Conservation (phyloP, 2,113 vertebrate genomes). For the Trematomus loennbergii region DNA sequence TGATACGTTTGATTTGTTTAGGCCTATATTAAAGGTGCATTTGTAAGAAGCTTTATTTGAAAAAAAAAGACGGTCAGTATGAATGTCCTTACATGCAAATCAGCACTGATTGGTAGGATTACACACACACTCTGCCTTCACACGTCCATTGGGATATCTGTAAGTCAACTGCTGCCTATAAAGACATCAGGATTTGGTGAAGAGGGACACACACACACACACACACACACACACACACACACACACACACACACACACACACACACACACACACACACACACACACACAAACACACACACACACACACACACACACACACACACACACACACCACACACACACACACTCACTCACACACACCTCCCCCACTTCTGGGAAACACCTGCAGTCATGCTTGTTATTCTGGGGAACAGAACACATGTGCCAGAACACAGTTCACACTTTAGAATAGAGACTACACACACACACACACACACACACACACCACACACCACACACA, state of each 20-base stretch:
- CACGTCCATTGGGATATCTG: neutral
- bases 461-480: constrained; percentile 6
- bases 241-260: too few relatives aligned
- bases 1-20: too few relatives aligned
- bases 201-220: neutral
- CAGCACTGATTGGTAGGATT: neutral
- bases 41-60: neutral
- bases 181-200: constrained; percentile 43
- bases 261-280: too few relatives aligned
- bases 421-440: constrained; percentile 45
- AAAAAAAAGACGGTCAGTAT: neutral
- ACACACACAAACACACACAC: too few relatives aligned
- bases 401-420: constrained; percentile 47
- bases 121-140: neutral
- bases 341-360: constrained; percentile 7
- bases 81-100: constrained; percentile 3
- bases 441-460: constrained; percentile 35
- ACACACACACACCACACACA: neutral
- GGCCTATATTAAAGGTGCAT: too few relatives aligned
- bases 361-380: constrained; percentile 46
- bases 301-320: too few relatives aligned
- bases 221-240: constrained; percentile 2
- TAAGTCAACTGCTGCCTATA: constrained; percentile 7
- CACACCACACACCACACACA: constrained; percentile 17
- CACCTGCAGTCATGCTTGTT: constrained; percentile 62